Percentiles rank a stretch among this genome's conserved stretches.
Conservation (phyloP, 2,888 invertebrate genomes). For the Lycocerus yunnanus region DNA sequence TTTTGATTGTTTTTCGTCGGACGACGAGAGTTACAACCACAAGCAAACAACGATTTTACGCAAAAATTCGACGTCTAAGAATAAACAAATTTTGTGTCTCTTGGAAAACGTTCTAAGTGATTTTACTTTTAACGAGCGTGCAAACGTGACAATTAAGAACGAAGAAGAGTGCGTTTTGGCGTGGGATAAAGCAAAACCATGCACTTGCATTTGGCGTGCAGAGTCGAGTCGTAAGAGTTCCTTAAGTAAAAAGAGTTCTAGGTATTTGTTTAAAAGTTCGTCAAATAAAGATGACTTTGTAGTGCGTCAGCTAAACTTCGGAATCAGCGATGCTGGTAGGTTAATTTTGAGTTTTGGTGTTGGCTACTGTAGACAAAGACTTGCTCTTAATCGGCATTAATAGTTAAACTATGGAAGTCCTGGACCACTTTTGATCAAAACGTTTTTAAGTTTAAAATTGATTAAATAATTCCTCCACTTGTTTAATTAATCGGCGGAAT, state of each 20-base stretch:
- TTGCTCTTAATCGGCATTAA: too few relatives aligned
- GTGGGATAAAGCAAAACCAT: constrained; percentile 65
- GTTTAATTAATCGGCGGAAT: too few relatives aligned
- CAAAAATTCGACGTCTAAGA: constrained; percentile 30
- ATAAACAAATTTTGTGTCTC: constrained; percentile 57
- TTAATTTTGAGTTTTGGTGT: neutral
- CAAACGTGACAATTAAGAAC: constrained; percentile 59
- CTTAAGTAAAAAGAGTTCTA: neutral
- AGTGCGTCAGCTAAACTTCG: neutral
- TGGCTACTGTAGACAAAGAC: neutral
- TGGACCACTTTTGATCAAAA: too few relatives aligned
- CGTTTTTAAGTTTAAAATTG: too few relatives aligned
- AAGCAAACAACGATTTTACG: constrained; percentile 5
- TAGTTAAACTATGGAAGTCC: too few relatives aligned
- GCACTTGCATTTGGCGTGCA: constrained; percentile 62
- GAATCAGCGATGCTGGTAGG: neutral
- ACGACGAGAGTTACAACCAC: constrained; percentile 58
- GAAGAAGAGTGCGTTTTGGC: constrained; percentile 63
- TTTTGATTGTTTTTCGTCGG: constrained; percentile 62
- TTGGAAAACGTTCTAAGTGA: constrained; percentile 51
- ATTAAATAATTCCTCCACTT: too few relatives aligned
- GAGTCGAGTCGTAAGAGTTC: neutral
- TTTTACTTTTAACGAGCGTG: constrained; percentile 46
- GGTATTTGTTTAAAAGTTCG: neutral
- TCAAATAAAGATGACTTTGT: neutral